A percentile compares a stretch with the other conserved stretches of the same genome.
Evolutionary conservation across 2,888 invertebrate species (phyloP).

Genomic region (Sinelater perroti): DNA sequence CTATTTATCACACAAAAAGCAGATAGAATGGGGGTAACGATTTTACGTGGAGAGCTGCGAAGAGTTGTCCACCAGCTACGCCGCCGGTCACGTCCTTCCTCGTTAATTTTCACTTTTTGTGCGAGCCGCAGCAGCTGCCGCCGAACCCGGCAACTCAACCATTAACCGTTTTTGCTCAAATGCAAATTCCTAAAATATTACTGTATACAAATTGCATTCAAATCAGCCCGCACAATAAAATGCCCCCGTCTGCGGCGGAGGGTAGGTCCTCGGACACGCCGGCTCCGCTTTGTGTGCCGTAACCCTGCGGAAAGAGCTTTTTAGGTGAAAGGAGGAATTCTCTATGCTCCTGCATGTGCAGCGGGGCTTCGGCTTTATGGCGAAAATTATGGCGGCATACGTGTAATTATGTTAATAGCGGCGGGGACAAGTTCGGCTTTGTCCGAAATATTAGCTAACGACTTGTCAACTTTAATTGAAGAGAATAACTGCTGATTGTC

Average conservation of each 20-base stretch:
- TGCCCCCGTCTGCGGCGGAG: slow-evolving; percentile 32
- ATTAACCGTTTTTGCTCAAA: slow-evolving; percentile 37
- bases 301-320: slow-evolving; percentile 34
- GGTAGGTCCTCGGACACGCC: slow-evolving; percentile 31
- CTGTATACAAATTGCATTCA: slow-evolving; percentile 55
- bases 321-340: slow-evolving; percentile 22
- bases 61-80: no score
- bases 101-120: no score
- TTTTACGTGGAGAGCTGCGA: no score
- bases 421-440: no score
- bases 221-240: slow-evolving; percentile 45
- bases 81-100: no score
- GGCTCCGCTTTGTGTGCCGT: slow-evolving; percentile 29
- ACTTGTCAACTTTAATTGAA: no score
- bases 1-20: no score
- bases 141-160: slow-evolving; percentile 8
- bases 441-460: no score
- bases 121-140: slow-evolving; percentile 21
- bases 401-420: slow-evolving; percentile 11
- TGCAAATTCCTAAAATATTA: slow-evolving; percentile 48
- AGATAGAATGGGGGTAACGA: no score
- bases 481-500: no score
- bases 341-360: slow-evolving; percentile 22
- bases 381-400: slow-evolving; percentile 2
- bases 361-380: slow-evolving; percentile 5